Base-by-base conservation (phyloP, 2,888 invertebrate species). In the Drosophila siamana region DNA sequence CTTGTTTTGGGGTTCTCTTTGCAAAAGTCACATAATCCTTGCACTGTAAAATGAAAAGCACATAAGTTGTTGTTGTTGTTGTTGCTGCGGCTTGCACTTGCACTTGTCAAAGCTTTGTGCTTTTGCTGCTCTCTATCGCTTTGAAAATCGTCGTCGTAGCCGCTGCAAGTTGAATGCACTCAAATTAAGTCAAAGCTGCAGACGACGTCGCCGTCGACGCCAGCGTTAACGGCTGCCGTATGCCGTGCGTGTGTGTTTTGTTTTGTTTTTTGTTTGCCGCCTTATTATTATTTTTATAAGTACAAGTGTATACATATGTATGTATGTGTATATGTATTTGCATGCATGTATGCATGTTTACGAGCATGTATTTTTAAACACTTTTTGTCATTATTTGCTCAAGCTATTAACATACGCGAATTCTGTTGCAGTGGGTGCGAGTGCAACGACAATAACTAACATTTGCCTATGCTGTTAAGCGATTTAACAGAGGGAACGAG, bases 111-210 rank as follows among this genome's bases (percentile, higher is more conserved):
- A 81, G 68, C 80, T 71, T 79, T 74, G 51, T 69, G 77, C 76
- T 68, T 46, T 71, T 59, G 19, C 19, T 33, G 33, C 74, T 60
- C 30, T 60, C 54, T 59, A 64, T 73, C 69, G 67, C 68, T 69
- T 68, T 62, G 47, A 57, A 57, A 74, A 78, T 72, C 75, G 65
- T 71, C 56, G 69, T 56, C 61, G 43, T 16, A 63, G 43, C 48
- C 64, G 64, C 56, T 43, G 54, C 48, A 82, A 86, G 91, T 91
- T 92, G 92, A 92, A 91, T 82, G 90, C 86, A 91, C 92, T 92
- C 84, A 85, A 92, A 92, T 89, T 91, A 91, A 91, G 92, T 92
- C 92, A 92, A 92, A 91, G 91, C 91, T 91, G 88, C 86, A 82
- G 74, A 85, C 78, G 67, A 76, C 55, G 63, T 74, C 36, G 54